Conservation (phyloP, 2,888 invertebrate genomes). For the Gibbula magus region DNA sequence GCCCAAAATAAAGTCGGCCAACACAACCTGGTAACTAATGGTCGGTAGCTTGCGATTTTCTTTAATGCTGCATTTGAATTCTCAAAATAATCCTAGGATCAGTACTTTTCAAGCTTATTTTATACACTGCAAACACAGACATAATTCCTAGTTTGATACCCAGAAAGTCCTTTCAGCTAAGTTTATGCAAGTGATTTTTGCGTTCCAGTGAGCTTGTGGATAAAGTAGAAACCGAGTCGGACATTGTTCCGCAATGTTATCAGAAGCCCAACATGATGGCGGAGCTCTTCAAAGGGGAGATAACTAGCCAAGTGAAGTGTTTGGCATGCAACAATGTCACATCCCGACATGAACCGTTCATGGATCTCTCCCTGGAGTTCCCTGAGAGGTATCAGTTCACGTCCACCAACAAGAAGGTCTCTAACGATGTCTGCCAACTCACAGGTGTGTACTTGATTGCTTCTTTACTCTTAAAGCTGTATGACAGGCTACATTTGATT, state of each 20-base stretch:
- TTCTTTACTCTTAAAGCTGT: not conserved
- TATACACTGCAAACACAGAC: too few species aligned
- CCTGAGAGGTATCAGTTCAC: slow-evolving; percentile 69
- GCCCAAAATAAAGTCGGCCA: too few species aligned
- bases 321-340: slow-evolving; percentile 64
- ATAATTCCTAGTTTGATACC: too few species aligned
- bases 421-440: slow-evolving; percentile 60
- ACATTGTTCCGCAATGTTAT: slow-evolving; percentile 39
- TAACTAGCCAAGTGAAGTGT: slow-evolving; percentile 71
- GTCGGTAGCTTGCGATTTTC: too few species aligned
- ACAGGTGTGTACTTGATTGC: slow-evolving; percentile 51
- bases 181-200: not conserved
- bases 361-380: slow-evolving; percentile 73
- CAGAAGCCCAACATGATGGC: slow-evolving; percentile 50
- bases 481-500: not conserved
- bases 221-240: slow-evolving; percentile 69
- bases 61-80: too few species aligned
- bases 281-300: slow-evolving; percentile 69
- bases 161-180: too few species aligned
- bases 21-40: too few species aligned
- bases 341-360: slow-evolving; percentile 68
- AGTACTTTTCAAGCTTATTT: too few species aligned
- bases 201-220: slow-evolving; percentile 71
- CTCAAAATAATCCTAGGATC: too few species aligned
- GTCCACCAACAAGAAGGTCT: slow-evolving; percentile 49